These are phyloP conservation scores for Alectura lathami DNA, from an alignment of 2,113 vertebrate species.

Conservation along the genomic window DNA sequence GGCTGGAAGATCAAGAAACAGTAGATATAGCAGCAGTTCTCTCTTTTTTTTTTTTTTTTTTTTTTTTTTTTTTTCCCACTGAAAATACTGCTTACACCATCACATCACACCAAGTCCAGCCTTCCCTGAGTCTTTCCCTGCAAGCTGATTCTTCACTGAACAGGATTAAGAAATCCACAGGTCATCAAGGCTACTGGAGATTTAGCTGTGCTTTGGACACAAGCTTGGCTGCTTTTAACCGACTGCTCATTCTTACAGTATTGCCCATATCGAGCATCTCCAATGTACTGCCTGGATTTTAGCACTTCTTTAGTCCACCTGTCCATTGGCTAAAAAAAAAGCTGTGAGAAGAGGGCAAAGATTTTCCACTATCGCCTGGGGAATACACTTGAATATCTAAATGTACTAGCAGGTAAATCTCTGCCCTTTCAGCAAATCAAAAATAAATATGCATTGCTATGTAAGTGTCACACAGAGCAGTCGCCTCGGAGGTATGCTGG, in stretches of 20 bases:
- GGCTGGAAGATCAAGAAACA: not conserved
- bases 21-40: not conserved
- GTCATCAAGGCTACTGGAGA: not conserved
- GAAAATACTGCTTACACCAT: not conserved
- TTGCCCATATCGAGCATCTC: not conserved
- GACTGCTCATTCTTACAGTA: not conserved
- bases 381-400: not conserved
- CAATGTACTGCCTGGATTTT: not conserved
- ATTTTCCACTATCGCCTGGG: not conserved
- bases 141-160: not conserved
- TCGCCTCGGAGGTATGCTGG: not conserved
- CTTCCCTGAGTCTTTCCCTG: not conserved
- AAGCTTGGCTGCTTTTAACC: not conserved
- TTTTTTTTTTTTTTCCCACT: too few relatives aligned
- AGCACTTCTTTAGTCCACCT: not conserved
- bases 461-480: not conserved
- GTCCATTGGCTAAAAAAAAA: not conserved
- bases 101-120: not conserved
- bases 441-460: conserved; percentile 22
- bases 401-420: conserved; percentile 6
- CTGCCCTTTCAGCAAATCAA: not conserved
- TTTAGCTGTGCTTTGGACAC: not conserved
- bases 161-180: not conserved
- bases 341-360: not conserved
- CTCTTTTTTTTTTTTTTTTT: not conserved